Evolutionary conservation across 2,113 vertebrate genomes (phyloP).

Genomic region (Arenaria interpres): DNA sequence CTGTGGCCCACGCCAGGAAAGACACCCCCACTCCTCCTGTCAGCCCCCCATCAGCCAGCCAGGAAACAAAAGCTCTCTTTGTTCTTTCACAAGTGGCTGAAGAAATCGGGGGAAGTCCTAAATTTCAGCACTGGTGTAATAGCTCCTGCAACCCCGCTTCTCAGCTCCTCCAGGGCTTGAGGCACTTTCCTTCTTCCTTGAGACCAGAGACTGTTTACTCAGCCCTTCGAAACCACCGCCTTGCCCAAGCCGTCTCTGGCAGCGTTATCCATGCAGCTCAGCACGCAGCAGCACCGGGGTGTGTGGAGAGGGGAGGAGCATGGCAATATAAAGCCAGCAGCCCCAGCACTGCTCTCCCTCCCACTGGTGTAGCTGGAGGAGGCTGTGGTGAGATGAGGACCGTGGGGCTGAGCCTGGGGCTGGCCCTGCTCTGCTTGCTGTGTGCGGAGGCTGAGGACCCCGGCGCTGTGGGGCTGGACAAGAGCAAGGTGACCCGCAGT

Average conservation of each 20-base stretch:
- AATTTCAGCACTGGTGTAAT: background rate
- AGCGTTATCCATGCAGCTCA: fast-evolving
- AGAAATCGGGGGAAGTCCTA: background rate
- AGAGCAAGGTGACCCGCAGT: background rate
- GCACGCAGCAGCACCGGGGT: fast-evolving
- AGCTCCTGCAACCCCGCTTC: background rate
- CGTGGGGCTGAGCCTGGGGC: background rate
- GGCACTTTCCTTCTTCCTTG: background rate
- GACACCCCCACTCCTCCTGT: background rate
- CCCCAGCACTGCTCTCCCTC: background rate
- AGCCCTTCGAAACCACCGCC: background rate
- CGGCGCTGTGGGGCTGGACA: background rate
- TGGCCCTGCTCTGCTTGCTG: constrained; percentile 6
- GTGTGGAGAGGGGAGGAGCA: background rate
- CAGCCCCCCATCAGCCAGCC: background rate
- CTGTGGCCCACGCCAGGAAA: background rate
- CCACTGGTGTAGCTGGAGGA: background rate
- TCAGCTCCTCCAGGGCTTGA: background rate
- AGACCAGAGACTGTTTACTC: background rate
- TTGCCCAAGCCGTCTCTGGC: fast-evolving
- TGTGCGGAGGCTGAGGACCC: fast-evolving
- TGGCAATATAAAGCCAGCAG: background rate
- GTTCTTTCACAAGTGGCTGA: background rate
- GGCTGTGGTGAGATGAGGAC: background rate
- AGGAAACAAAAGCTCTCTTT: background rate